Evolutionary conservation across 2,113 vertebrate species (phyloP).

Genomic region (Archocentrus centrarchus): DNA sequence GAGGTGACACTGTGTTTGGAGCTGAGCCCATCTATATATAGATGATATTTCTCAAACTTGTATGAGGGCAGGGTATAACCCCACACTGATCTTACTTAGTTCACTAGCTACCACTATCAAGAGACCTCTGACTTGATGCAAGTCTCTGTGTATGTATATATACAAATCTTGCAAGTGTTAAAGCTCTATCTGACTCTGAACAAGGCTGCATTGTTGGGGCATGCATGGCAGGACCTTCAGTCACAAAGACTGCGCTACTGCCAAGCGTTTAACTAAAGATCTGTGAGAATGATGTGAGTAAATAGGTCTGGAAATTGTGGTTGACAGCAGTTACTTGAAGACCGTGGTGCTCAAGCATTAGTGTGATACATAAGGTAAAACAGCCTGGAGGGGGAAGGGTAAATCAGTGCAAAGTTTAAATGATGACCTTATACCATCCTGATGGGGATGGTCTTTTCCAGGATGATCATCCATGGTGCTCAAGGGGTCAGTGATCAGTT

Average conservation of each 20-base stretch:
- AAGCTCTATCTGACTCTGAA: neutral
- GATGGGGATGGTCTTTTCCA: neutral
- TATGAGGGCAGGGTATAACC: neutral
- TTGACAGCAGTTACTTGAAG: neutral
- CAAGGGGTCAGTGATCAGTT: neutral
- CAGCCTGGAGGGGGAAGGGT: neutral
- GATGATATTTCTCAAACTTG: conserved; percentile 6
- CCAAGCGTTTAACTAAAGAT: neutral
- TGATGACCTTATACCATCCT: neutral
- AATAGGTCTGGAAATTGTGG: neutral
- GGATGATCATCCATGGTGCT: neutral
- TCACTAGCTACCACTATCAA: neutral
- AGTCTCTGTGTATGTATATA: neutral
- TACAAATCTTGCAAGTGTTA: neutral
- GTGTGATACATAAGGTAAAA: neutral
- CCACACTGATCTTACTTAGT: neutral
- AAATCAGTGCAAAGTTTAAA: neutral
- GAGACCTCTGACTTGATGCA: neutral
- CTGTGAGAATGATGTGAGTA: neutral
- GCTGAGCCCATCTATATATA: conserved; percentile 51
- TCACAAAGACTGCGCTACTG: neutral
- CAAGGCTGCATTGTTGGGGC: neutral
- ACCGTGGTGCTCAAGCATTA: neutral
- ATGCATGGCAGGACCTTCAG: neutral
- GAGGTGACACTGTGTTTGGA: conserved; percentile 11